Base-by-base conservation (phyloP, 2,888 invertebrate genomes). In the Hirtodrosophila trivittata region DNA sequence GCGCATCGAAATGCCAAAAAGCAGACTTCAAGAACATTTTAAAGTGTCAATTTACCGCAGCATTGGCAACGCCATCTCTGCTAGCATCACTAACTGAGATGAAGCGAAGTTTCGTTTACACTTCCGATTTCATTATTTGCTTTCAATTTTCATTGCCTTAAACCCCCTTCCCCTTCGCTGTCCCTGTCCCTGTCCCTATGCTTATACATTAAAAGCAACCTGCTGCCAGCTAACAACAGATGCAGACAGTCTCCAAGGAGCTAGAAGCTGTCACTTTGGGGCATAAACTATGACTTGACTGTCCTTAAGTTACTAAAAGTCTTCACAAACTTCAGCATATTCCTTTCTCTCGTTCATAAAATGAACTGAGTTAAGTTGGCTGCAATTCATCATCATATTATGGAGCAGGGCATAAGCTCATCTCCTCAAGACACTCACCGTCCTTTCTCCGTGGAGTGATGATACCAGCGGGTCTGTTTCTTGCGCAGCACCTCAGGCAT, bases 361-460 rank as follows among this genome's bases (percentile, higher is more conserved):
- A 21, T 21, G 3, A 21, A 21, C 5, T 3, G 18, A 3, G 18
- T 21, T 21, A 21, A 21, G 3, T 21, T 21, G 2, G 18, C 18
- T 21, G 18, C 18, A 21, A 21, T 21, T 5, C 18, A 3, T 21
- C 18, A 21, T 21, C 18, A 21, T 5, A 21, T 21, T 21, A 21
- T 21, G 5, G 5, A 21, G 18, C 18, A 21, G 18, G n/a, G n/a
- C n/a, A n/a, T n/a, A n/a, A n/a, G n/a, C n/a, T n/a, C n/a, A n/a
- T 21, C 18, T n/a, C n/a, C 42, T 10, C 9, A 30, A 12, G 5
- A 14, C 4, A 88, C 90, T 89, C 77, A 91, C 91, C 95, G 94
- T 66, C 96, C 97, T 87, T 96, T 96, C 82, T 97, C 97, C 83
- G 96, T 95, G 57, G 95, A 96, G 90, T 96, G 96, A 88, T 97